phyloP scores from a whole-genome alignment of 2,888 invertebrate genomes.

The Hirtodrosophila duncani region DNA sequence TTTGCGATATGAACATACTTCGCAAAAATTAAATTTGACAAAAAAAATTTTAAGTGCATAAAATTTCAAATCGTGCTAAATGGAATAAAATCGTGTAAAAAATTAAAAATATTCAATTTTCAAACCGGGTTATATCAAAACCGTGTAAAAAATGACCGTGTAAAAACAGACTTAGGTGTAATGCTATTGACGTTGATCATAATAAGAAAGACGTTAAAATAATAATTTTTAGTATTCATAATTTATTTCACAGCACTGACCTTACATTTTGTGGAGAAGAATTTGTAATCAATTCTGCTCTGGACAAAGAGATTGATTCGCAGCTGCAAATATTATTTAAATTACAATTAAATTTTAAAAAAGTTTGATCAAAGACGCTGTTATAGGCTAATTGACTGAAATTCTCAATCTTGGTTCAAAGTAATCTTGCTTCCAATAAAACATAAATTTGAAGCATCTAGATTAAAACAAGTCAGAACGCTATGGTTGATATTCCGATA shows the following conservation, averaged over 20 bases:
- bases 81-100: too few relatives aligned
- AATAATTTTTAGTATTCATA: not conserved
- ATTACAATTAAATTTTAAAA: slow-evolving; percentile 68
- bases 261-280: slow-evolving; percentile 95
- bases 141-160: too few relatives aligned
- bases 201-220: too few relatives aligned
- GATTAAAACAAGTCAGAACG: slow-evolving; percentile 69
- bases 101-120: too few relatives aligned
- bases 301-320: slow-evolving; percentile 89
- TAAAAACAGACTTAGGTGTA: too few relatives aligned
- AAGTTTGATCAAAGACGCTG: slow-evolving; percentile 60
- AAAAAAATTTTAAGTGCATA: too few relatives aligned
- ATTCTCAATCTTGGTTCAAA: slow-evolving; percentile 47
- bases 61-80: too few relatives aligned
- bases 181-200: too few relatives aligned
- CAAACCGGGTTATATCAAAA: too few relatives aligned
- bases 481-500: too few relatives aligned
- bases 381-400: slow-evolving; percentile 56
- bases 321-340: slow-evolving; percentile 71
- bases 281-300: slow-evolving; percentile 95
- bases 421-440: slow-evolving; percentile 53
- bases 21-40: too few relatives aligned
- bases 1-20: too few relatives aligned
- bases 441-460: slow-evolving; percentile 67
- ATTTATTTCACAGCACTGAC: slow-evolving; percentile 88